These are phyloP conservation scores for Xenopus petersii DNA, from an alignment of 2,797 vertebrate species.

Conservation along the genomic window DNA sequence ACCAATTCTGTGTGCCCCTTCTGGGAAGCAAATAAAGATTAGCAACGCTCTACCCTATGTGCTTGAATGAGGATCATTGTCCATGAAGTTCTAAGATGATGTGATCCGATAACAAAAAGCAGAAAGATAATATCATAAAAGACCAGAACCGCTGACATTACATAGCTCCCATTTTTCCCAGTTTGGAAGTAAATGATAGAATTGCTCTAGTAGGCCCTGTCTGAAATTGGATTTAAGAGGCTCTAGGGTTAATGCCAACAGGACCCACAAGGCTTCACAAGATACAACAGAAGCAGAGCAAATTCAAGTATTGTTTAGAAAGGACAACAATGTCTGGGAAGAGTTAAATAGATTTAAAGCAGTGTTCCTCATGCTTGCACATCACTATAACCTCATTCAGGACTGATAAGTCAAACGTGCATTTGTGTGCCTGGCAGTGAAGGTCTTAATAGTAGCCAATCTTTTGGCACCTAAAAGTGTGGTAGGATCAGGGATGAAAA, in stretches of 20 bases:
- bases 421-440: neutral
- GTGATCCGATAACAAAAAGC: too few relatives aligned
- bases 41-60: too few relatives aligned
- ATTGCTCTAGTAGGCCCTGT: neutral
- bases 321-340: neutral
- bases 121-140: neutral
- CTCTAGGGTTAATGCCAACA: neutral
- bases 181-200: slow-evolving; percentile 16
- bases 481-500: neutral
- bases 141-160: neutral
- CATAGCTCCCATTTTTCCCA: neutral
- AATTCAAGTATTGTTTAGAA: slow-evolving; percentile 33
- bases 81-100: too few relatives aligned
- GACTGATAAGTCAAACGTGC: too few relatives aligned
- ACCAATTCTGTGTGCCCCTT: neutral
- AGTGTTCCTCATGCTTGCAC: neutral
- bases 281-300: neutral
- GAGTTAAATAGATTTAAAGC: neutral
- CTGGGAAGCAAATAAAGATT: neutral
- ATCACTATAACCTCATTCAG: too few relatives aligned
- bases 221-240: neutral
- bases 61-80: too few relatives aligned
- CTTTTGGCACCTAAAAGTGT: neutral
- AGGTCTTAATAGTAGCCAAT: neutral
- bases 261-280: slow-evolving; percentile 20